phyloP scores from a whole-genome alignment of 2,888 invertebrate species.

The Leucoptera coffeella region DNA sequence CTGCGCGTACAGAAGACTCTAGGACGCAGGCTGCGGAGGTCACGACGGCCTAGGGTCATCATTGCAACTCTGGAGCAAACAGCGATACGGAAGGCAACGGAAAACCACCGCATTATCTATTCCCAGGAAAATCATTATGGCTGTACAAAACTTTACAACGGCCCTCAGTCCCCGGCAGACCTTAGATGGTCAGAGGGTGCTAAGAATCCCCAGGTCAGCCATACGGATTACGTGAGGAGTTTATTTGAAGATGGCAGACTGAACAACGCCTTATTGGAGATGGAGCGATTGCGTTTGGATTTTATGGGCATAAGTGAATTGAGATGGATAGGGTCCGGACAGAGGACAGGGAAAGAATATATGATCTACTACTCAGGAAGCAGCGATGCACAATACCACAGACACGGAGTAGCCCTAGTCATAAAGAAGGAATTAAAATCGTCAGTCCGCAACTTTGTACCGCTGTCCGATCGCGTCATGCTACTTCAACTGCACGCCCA shows the following conservation, averaged over 20 bases:
- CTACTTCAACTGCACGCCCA: neutral
- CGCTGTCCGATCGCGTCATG: neutral
- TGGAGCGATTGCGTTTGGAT: neutral
- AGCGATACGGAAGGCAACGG: conserved; percentile 3
- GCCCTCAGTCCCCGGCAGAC: conserved; percentile 2
- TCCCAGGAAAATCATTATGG: conserved; percentile 2
- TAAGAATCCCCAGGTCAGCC: conserved; percentile 2
- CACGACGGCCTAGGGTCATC: neutral
- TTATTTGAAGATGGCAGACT: neutral
- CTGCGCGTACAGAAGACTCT: conserved; percentile 2
- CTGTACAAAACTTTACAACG: neutral
- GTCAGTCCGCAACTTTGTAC: neutral
- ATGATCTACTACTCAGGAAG: neutral
- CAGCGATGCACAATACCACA: neutral
- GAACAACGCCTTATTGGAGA: neutral
- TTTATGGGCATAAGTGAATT: neutral
- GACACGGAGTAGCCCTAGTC: neutral
- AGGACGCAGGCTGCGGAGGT: conserved; percentile 1
- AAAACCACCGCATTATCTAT: conserved; percentile 4
- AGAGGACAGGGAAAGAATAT: neutral
- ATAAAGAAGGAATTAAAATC: neutral
- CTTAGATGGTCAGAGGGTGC: conserved; percentile 3
- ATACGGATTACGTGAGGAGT: neutral
- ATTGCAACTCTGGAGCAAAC: conserved; percentile 1
- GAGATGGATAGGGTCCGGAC: neutral